These are phyloP conservation scores for Cryptotis parvus DNA, from an alignment of 2,113 vertebrate genomes.

Conservation along the genomic window DNA sequence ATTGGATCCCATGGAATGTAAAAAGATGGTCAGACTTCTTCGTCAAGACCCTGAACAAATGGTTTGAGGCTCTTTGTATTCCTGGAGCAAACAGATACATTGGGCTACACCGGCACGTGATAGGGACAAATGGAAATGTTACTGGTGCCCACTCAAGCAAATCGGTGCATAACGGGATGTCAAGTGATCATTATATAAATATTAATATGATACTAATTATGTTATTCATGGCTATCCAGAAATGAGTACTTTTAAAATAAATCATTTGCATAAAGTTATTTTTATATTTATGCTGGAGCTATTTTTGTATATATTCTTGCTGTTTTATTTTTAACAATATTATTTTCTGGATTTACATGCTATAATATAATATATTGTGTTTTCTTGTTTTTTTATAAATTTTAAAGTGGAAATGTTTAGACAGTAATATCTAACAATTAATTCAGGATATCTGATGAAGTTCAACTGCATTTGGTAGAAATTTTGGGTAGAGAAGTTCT, in stretches of 20 bases:
- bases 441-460: not conserved
- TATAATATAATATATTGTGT: not conserved
- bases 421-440: not conserved
- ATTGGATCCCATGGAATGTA: too few relatives aligned
- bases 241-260: conserved; percentile 33
- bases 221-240: not conserved
- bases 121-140: too few relatives aligned
- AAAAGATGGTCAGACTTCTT: too few relatives aligned
- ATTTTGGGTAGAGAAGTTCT: not conserved
- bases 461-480: not conserved
- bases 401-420: conserved; percentile 1
- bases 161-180: too few relatives aligned
- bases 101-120: too few relatives aligned
- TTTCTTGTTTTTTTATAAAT: not conserved
- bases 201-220: not conserved
- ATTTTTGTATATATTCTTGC: not conserved
- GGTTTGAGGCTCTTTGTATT: too few relatives aligned
- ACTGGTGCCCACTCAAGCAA: too few relatives aligned
- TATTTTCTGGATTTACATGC: not conserved
- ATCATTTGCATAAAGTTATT: not conserved
- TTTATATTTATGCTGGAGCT: conserved; percentile 11
- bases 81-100: too few relatives aligned
- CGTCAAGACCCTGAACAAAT: too few relatives aligned
- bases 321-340: not conserved
- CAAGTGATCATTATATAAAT: conserved; percentile 25